Conservation (phyloP, 2,888 invertebrate genomes). For the Sinotaia quadrata region DNA sequence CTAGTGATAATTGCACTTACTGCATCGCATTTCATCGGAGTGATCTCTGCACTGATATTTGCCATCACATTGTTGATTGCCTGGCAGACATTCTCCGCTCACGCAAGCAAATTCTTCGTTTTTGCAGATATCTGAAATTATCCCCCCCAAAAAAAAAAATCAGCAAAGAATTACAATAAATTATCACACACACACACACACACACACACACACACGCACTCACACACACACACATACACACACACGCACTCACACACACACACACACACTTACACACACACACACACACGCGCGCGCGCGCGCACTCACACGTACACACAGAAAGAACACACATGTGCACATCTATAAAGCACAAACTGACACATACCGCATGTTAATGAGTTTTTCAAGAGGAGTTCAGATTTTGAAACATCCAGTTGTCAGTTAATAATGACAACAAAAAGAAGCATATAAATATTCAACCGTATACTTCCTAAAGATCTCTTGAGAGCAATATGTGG, state of each 20-base stretch:
- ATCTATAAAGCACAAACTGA: neutral
- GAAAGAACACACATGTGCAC: neutral
- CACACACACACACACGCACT: conserved; percentile 13
- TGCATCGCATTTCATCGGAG: conserved; percentile 83
- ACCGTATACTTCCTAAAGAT: no score
- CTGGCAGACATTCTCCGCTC: conserved; percentile 56
- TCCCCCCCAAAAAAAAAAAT: no score
- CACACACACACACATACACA: neutral
- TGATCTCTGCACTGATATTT: conserved; percentile 78
- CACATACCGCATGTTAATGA: conserved; percentile 47
- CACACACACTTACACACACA: neutral
- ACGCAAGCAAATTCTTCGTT: conserved; percentile 52
- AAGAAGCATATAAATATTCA: no score
- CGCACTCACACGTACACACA: neutral
- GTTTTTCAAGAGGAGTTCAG: conserved; percentile 32
- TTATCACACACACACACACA: conserved; percentile 20
- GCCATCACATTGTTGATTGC: conserved; percentile 77
- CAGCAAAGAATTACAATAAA: no score
- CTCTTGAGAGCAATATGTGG: no score
- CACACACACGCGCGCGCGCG: neutral
- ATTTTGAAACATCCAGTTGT: no score
- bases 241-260: neutral
- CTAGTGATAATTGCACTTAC: no score
- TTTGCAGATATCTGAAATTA: no score
- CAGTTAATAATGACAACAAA: no score